A percentile compares a stretch with the other conserved stretches of the same genome.
phyloP scores from a whole-genome alignment of 2,113 vertebrate genomes.

The Caracal caracal region DNA sequence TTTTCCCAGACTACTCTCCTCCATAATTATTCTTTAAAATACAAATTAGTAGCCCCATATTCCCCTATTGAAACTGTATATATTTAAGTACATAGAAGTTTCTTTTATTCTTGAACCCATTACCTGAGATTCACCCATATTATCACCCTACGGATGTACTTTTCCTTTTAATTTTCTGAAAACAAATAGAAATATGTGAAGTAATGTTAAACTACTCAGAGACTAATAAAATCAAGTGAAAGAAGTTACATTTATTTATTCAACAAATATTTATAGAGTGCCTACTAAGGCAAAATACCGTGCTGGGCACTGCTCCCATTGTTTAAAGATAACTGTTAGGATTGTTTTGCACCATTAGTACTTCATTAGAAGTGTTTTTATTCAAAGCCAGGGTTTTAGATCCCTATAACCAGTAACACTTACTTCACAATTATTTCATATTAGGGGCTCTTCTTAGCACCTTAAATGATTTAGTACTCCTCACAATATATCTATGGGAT shows the following conservation, averaged over 20 bases:
- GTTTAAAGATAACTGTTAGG: neutral
- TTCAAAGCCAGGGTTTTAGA: neutral
- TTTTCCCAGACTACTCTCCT: neutral
- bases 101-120: neutral
- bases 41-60: neutral
- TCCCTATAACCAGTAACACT: neutral
- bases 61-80: neutral
- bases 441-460: neutral
- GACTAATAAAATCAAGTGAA: neutral
- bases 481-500: neutral
- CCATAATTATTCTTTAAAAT: neutral
- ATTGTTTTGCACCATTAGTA: neutral
- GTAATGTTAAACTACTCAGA: neutral
- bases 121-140: neutral
- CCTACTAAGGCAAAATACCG: neutral
- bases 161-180: neutral
- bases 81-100: neutral
- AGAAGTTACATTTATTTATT: neutral
- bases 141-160: neutral
- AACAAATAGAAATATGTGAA: neutral
- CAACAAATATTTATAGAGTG: neutral
- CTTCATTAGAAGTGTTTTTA: neutral
- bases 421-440: constrained; percentile 15
- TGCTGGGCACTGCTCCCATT: neutral
- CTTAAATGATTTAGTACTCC: neutral